A percentile compares a stretch with the other conserved stretches of the same genome.
Conservation (phyloP, 37 sponge, comb jelly and placozoan species). For the Diacarnus erythraeanus region DNA sequence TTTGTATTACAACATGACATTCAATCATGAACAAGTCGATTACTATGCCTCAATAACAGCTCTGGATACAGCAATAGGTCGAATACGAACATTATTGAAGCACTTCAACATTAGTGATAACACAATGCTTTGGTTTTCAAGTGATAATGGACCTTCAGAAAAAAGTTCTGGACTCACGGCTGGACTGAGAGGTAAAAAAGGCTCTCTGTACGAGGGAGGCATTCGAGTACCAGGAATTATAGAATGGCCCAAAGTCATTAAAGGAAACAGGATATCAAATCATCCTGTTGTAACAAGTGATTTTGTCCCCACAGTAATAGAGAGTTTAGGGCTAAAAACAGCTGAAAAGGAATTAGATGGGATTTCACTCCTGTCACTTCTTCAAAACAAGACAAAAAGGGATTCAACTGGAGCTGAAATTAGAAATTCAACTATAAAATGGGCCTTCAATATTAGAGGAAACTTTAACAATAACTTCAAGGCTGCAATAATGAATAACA, state of each 20-base stretch:
- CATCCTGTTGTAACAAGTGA: constrained; percentile 50
- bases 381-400: neutral
- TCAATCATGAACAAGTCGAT: constrained; percentile 33
- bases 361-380: constrained; percentile 21
- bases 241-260: constrained; percentile 57
- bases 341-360: constrained; percentile 30
- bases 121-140: constrained; percentile 70
- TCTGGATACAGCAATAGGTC: constrained; percentile 46
- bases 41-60: constrained; percentile 57
- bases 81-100: constrained; percentile 21
- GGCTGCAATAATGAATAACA: constrained; percentile 2
- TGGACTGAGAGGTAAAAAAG: constrained; percentile 57
- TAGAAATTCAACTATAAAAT: constrained; percentile 3
- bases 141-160: constrained; percentile 64
- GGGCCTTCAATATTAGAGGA: constrained; percentile 51
- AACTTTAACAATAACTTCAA: constrained; percentile 34
- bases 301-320: constrained; percentile 56
- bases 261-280: constrained; percentile 24
- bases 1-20: neutral
- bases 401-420: neutral
- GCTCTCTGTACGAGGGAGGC: constrained; percentile 61
- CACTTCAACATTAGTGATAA: constrained; percentile 9
- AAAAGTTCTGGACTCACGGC: constrained; percentile 43
- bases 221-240: constrained; percentile 71
- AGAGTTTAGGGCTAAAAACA: constrained; percentile 1